These are phyloP conservation scores for Lepidocolaptes lacrymiger DNA, from an alignment of 2,797 vertebrate species.

Conservation along the genomic window DNA sequence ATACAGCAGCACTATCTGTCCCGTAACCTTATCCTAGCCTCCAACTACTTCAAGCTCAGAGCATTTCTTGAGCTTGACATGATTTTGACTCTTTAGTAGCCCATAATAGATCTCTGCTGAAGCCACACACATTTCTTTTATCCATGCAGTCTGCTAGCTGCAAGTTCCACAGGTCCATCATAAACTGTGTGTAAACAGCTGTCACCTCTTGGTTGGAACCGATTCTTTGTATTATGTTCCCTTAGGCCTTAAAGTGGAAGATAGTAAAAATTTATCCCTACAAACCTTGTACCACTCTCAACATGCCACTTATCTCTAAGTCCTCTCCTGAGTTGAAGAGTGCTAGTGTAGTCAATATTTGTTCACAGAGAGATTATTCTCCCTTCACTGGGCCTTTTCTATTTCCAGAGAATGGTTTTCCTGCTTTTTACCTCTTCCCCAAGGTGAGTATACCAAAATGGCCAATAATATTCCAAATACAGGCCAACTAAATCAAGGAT, in stretches of 20 bases:
- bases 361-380: not conserved
- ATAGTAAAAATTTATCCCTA: not conserved
- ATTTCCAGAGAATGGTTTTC: not conserved
- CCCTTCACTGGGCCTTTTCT: not conserved
- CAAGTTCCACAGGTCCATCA: not conserved
- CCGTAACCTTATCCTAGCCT: not conserved
- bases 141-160: not conserved
- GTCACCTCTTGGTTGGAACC: not conserved
- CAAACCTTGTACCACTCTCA: not conserved
- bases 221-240: not conserved
- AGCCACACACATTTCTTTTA: not conserved
- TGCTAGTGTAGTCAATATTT: not conserved
- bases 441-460: not conserved
- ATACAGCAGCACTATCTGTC: not conserved
- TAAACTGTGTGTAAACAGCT: not conserved
- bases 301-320: not conserved
- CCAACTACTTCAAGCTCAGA: not conserved
- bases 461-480: not conserved
- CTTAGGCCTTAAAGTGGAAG: not conserved
- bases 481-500: not conserved
- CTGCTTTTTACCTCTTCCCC: fast-evolving
- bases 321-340: not conserved
- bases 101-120: not conserved
- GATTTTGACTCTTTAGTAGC: not conserved
- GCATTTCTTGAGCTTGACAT: not conserved